Percentiles rank a stretch among this genome's conserved stretches.
phyloP scores from a whole-genome alignment of 1,140 invertebrate genomes.

The Lepidurus apus region DNA sequence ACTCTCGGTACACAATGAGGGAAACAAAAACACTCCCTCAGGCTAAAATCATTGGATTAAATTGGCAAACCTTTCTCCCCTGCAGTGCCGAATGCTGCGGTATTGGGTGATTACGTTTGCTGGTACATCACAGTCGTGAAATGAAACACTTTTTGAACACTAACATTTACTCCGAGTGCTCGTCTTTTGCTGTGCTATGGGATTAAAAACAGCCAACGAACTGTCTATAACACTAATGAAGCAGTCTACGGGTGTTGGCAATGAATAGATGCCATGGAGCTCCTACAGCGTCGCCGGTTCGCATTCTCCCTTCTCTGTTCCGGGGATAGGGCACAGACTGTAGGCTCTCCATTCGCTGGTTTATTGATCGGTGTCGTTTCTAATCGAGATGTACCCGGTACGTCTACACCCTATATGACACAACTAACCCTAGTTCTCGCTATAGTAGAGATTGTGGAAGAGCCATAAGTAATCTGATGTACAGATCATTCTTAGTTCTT shows the following conservation, averaged over 20 bases:
- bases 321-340: not conserved
- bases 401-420: too few species aligned
- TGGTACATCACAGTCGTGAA: not conserved
- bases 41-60: too few species aligned
- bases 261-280: not conserved
- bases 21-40: too few species aligned
- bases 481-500: too few species aligned
- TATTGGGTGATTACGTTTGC: too few species aligned
- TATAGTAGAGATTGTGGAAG: too few species aligned
- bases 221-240: not conserved
- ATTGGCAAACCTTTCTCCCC: too few species aligned
- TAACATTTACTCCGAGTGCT: not conserved
- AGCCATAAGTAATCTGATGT: too few species aligned
- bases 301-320: not conserved
- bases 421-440: too few species aligned
- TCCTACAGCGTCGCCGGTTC: not conserved
- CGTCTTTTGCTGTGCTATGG: not conserved
- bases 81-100: too few species aligned
- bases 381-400: not conserved
- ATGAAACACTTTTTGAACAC: not conserved
- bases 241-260: not conserved
- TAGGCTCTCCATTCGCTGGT: not conserved
- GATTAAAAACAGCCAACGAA: not conserved
- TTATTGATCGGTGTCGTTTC: constrained; percentile 5
- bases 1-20: too few species aligned